phyloP scores from a whole-genome alignment of 2,797 vertebrate genomes.

The Allobates femoralis region DNA sequence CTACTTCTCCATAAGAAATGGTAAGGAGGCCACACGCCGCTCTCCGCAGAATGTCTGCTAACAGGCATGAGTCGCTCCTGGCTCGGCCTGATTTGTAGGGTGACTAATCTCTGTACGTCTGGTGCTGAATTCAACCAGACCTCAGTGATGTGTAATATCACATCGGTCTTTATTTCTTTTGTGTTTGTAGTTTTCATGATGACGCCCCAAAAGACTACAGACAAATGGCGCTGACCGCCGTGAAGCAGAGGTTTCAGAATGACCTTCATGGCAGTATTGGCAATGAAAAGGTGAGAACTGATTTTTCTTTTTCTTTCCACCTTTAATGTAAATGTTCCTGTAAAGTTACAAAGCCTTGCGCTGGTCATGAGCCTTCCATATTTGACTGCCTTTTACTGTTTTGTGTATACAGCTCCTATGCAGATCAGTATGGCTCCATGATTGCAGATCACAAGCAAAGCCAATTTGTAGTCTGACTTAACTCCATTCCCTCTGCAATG shows the following conservation, averaged over 20 bases:
- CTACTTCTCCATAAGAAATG: conserved; percentile 91
- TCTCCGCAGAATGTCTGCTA: background rate
- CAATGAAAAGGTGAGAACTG: conserved; percentile 82
- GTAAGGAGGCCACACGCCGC: conserved; percentile 73
- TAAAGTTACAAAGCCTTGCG: background rate
- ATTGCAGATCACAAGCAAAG: background rate
- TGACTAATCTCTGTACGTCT: conserved; percentile 17
- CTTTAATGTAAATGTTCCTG: background rate
- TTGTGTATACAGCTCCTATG: background rate
- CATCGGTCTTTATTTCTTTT: background rate
- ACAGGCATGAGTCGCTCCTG: conserved; percentile 31
- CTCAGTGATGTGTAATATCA: background rate
- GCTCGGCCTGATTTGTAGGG: background rate
- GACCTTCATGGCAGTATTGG: conserved; percentile 87
- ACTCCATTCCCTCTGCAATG: background rate
- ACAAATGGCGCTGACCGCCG: conserved; percentile 90
- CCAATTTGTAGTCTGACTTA: no score
- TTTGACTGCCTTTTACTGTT: no score
- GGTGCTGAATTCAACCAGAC: background rate
- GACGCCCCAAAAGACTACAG: conserved; percentile 95
- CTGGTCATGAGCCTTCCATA: background rate
- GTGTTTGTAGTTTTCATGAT: conserved; percentile 84
- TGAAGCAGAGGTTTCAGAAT: conserved; percentile 95
- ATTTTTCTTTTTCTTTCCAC: background rate
- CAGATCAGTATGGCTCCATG: background rate